Evolutionary conservation across 2,888 invertebrate genomes (phyloP).

Genomic region (Volucella zonaria): DNA sequence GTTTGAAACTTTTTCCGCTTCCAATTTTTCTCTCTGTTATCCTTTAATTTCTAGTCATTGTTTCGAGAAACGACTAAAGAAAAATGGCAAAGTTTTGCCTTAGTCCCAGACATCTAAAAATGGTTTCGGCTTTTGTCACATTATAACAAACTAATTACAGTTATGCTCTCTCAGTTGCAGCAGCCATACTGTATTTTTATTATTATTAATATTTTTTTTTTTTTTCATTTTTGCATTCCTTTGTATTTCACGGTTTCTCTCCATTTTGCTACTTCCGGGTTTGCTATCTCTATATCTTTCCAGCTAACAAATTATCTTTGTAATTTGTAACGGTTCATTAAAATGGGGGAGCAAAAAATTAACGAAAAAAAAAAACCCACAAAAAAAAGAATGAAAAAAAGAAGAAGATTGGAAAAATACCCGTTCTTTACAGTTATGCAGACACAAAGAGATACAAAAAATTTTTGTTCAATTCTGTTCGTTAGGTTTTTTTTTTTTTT

Average conservation of each 20-base stretch:
- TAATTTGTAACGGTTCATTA: conserved; percentile 81
- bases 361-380: conserved; percentile 76
- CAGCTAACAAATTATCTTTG: conserved; percentile 79
- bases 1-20: conserved; percentile 22
- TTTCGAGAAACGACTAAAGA: conserved; percentile 20
- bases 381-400: conserved; percentile 74
- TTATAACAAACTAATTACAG: conserved; percentile 63
- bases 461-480: conserved; percentile 1
- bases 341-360: conserved; percentile 72
- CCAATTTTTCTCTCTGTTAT: not conserved
- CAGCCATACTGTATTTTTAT: not conserved
- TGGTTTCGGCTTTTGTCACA: conserved; percentile 56
- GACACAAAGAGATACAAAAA: conserved; percentile 16
- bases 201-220: too few species aligned
- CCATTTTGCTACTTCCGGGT: too few species aligned
- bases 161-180: conserved; percentile 44
- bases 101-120: conserved; percentile 41
- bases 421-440: conserved; percentile 60
- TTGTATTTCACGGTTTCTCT: too few species aligned
- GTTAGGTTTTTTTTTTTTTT: not conserved
- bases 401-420: conserved; percentile 15
- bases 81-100: conserved; percentile 24
- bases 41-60: conserved; percentile 35
- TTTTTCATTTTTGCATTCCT: conserved; percentile 25
- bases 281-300: not conserved